Conservation (phyloP, 2,797 vertebrate species). For the Fundulus diaphanus region DNA sequence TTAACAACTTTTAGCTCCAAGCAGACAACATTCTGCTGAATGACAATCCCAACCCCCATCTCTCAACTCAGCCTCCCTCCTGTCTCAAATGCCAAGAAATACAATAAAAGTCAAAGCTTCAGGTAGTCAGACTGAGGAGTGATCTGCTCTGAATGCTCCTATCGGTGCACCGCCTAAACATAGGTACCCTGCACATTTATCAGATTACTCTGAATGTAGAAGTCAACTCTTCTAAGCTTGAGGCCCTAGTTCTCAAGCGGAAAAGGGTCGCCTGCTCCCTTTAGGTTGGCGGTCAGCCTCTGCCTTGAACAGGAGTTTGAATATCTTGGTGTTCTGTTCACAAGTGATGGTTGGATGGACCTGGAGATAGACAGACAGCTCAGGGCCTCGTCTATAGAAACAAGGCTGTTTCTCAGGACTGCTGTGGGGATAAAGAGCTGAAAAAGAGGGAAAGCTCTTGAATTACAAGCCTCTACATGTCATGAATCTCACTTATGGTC, state of each 20-base stretch:
- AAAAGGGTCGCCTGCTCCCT: neutral
- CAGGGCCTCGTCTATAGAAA: neutral
- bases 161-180: neutral
- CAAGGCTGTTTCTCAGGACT: neutral
- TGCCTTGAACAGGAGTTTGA: neutral
- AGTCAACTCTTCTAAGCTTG: neutral
- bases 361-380: neutral
- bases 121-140: slow-evolving; percentile 34
- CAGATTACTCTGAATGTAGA: neutral
- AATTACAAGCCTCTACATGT: neutral
- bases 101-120: slow-evolving; percentile 69
- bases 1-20: slow-evolving; percentile 65
- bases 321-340: slow-evolving; percentile 3
- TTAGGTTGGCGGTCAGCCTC: neutral
- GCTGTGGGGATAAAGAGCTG: neutral
- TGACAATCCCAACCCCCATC: slow-evolving; percentile 33
- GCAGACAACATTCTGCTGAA: slow-evolving; percentile 52
- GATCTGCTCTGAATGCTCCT: slow-evolving; percentile 17
- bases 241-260: slow-evolving; percentile 1
- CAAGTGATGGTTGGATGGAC: neutral
- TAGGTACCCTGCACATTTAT: neutral
- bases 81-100: slow-evolving; percentile 71
- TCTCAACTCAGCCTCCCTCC: slow-evolving; percentile 23
- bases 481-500: neutral
- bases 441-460: neutral